Evolutionary conservation across 2,113 vertebrate genomes (phyloP), one percentile per base, ranked within the genome.

Genomic region (Regulus satrapa): DNA sequence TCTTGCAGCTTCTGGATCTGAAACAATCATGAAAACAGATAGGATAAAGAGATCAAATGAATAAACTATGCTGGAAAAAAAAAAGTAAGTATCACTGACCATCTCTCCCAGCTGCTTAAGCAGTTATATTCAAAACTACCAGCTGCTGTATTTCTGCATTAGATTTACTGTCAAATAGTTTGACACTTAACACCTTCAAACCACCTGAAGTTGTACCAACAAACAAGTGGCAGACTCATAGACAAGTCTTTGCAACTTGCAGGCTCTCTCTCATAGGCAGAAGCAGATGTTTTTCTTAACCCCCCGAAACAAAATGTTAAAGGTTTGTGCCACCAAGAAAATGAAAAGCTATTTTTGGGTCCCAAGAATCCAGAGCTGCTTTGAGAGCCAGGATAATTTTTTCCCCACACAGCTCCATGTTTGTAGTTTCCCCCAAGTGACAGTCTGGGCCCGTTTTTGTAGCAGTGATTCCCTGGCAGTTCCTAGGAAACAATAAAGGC

Each of bases 1-100:
- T 77, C 99, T 98, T 51, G 98, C 98, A 43, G 98, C 97, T 97
- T 99, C 99, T 94, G 99, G 98, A 98, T 99, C 99, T 99, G 92
- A 97, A 98, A 56, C 1, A 11, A 85, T 79, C 85, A 92, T 38
- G 36, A 96, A 64, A 80, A 91, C 72, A 91, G 24, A 67, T 54
- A 84, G 2, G 10, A 82, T 52, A 93, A 78, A 56, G 23, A 91
- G 58, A 63, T 43, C 32, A 87, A 48, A 54, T n/a, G 17, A 23
- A 69, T 48, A 85, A 88, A 74, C 61, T 32, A 74, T 10, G 24
- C 26, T 71, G 38, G 12, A 71, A 80, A 32, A 94, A 88, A 85
- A 84, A 41, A 7, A n/a, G 0, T 10, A 92, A 52, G 18, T 41
- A 69, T 61, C 38, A 56, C 43, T 28, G 16, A 32, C 81, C 20